phyloP scores from a whole-genome alignment of 2,888 invertebrate species.

The Lithophane leautieri region DNA sequence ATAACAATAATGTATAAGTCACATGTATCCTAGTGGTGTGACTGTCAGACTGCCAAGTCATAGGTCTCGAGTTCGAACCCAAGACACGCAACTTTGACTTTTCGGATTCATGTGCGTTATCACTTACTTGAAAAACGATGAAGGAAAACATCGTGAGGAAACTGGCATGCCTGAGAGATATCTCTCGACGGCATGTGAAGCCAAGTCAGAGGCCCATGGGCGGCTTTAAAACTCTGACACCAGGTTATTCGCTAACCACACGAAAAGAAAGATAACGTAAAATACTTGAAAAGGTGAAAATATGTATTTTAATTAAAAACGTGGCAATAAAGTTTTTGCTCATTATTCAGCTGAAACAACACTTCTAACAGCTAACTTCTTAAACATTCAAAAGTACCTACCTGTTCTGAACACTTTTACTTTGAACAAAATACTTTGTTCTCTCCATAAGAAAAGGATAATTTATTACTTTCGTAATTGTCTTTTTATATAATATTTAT shows the following conservation, averaged over 20 bases:
- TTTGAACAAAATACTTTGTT: background rate
- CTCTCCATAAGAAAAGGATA: background rate
- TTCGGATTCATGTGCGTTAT: too few species aligned
- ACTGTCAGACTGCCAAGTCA: too few species aligned
- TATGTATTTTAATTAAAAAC: background rate
- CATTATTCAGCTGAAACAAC: slow-evolving; percentile 3
- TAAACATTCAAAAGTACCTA: slow-evolving; percentile 14
- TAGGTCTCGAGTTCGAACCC: too few species aligned
- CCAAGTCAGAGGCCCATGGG: too few species aligned
- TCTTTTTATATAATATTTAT: background rate
- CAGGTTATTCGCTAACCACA: too few species aligned
- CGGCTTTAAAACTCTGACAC: too few species aligned
- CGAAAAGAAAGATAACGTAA: too few species aligned
- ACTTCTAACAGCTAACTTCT: background rate
- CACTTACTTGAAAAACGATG: too few species aligned
- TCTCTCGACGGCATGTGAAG: too few species aligned
- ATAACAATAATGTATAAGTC: background rate
- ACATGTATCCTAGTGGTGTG: background rate
- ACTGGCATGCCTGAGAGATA: too few species aligned
- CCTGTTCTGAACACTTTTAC: background rate
- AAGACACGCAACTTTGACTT: too few species aligned
- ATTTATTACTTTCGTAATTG: background rate
- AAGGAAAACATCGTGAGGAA: too few species aligned
- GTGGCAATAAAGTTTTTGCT: background rate
- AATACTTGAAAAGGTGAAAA: background rate